Base-by-base conservation (phyloP, 2,888 invertebrate genomes). In the Onchidella celtica region DNA sequence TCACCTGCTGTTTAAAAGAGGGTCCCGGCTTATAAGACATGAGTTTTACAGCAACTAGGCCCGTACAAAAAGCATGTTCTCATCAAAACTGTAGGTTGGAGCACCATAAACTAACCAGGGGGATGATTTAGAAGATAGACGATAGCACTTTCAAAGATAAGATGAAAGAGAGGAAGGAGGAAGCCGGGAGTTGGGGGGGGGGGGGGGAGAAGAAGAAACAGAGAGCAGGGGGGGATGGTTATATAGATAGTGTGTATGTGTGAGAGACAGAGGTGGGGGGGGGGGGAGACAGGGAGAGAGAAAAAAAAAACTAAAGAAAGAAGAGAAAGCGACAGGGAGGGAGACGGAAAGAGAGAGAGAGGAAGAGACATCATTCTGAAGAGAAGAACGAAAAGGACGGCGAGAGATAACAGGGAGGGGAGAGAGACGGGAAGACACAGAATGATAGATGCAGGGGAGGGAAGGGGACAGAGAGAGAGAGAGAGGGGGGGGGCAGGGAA, bases 121-220 rank as follows among this genome's bases (percentile, higher is more conserved):
- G n/a, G n/a, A n/a, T n/a, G n/a, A n/a, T n/a, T n/a, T n/a, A n/a
- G n/a, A n/a, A n/a, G n/a, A n/a, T n/a, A n/a, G n/a, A n/a, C n/a
- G n/a, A n/a, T n/a, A n/a, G n/a, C n/a, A n/a, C n/a, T n/a, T n/a
- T n/a, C n/a, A n/a, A n/a, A n/a, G n/a, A n/a, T 27, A 55, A 29
- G 57, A 38, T 27, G 27, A 59, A 21, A 65, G 24, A 29, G 38
- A 73, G 55, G 32, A 32, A 68, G 59, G 77, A 63, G 32, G 68
- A 74, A 65, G 65, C 38, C 66, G 78, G 40, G 6, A 74, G 40
- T 74, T 55, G 32, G 61, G 65, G 75, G 66, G 68, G 61, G 40
- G 55, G 34, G 61, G 24, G 59, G 40, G 27, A 24, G 40, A 55
- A 38, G 59, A 36, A 63, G 59, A 40, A 59, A 40, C 47, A 55